A percentile compares a stretch with the other conserved stretches of the same genome.
These are phyloP conservation scores for Acanthiza pusilla DNA, from an alignment of 2,797 vertebrate species.

Conservation along the genomic window DNA sequence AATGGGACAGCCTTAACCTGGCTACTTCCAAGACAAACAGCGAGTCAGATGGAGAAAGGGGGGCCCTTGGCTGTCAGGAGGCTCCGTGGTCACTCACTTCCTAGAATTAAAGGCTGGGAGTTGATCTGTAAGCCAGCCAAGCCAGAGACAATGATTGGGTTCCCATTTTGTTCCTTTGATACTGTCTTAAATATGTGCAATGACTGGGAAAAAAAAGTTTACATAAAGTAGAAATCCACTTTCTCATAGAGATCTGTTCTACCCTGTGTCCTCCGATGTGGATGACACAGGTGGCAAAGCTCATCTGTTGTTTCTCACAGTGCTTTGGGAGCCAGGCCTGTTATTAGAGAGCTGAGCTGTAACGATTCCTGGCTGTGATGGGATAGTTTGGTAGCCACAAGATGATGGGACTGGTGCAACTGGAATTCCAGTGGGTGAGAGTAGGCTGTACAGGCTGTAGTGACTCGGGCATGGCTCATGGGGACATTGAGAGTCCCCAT, in stretches of 20 bases:
- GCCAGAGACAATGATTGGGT: background rate
- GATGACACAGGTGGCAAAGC: background rate
- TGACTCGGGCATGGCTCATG: background rate
- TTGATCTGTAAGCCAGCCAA: constrained; percentile 31
- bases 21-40: constrained; percentile 45
- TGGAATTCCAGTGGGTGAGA: background rate
- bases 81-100: background rate
- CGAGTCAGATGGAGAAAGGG: background rate
- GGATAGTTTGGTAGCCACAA: background rate
- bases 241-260: background rate
- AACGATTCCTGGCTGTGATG: background rate
- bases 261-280: background rate
- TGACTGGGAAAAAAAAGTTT: background rate
- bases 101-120: constrained; percentile 47
- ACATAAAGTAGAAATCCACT: background rate
- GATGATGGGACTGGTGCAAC: background rate
- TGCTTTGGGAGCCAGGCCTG: background rate
- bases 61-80: background rate
- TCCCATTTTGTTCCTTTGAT: constrained; percentile 42
- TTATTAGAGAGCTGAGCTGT: background rate
- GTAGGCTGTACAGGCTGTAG: background rate
- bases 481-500: background rate
- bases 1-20: background rate
- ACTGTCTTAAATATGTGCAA: background rate
- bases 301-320: background rate